phyloP scores from a whole-genome alignment of 2,113 vertebrate species.

The Atherinomorus stipes region DNA sequence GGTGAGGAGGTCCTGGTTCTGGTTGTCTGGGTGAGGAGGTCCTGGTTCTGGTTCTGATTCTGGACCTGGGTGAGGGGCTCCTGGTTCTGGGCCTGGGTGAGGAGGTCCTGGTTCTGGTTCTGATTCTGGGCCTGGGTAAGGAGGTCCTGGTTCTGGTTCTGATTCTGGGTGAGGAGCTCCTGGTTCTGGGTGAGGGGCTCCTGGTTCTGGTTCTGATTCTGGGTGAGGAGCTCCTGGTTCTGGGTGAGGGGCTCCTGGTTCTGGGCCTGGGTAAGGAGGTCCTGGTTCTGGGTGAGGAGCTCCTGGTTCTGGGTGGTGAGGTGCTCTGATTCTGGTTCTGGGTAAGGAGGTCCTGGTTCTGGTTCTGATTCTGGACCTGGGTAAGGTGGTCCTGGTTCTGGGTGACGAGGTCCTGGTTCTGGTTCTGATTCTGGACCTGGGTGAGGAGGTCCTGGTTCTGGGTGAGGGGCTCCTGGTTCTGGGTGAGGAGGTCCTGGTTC shows the following conservation, averaged over 20 bases:
- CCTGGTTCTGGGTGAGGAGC: conserved; percentile 80
- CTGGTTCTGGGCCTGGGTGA: conserved; percentile 65
- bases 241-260: conserved; percentile 45
- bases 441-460: conserved; percentile 37
- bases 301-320: conserved; percentile 83
- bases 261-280: conserved; percentile 37
- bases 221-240: conserved; percentile 33
- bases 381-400: conserved; percentile 50
- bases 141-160: conserved; percentile 59
- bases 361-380: conserved; percentile 49
- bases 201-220: conserved; percentile 34
- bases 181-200: conserved; percentile 59
- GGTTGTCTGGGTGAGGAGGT: conserved; percentile 39
- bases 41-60: conserved; percentile 58
- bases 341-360: conserved; percentile 33
- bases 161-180: too few relatives aligned
- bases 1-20: conserved; percentile 37
- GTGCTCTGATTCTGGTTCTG: conserved; percentile 63
- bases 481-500: conserved; percentile 73
- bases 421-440: conserved; percentile 62
- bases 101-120: conserved; percentile 11
- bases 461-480: conserved; percentile 57
- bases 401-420: too few relatives aligned
- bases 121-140: conserved; percentile 41
- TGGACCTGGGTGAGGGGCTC: conserved; percentile 77